phyloP scores from a whole-genome alignment of 1,140 invertebrate genomes.

The Aradophagus sp. region DNA sequence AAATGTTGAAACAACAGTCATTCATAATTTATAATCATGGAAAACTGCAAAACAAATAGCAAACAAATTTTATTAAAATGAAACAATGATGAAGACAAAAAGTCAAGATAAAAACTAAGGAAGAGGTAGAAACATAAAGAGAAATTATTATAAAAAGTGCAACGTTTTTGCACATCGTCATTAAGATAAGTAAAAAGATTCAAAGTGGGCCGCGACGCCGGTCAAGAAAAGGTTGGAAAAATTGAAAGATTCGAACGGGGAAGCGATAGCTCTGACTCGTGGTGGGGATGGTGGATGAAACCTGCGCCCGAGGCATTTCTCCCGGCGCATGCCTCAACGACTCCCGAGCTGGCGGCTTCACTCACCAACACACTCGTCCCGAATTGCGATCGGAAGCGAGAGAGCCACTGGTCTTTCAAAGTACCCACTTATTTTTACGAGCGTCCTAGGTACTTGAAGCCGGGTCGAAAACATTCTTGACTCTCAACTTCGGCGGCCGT shows the following conservation, averaged over 20 bases:
- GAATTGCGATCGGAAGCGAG: conserved; percentile 46
- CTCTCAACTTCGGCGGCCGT: conserved; percentile 14
- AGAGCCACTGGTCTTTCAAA: conserved; percentile 54
- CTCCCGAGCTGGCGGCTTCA: conserved; percentile 22
- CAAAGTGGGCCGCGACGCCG: conserved; percentile 48
- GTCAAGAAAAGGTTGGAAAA: conserved; percentile 66
- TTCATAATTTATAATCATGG: too few relatives aligned
- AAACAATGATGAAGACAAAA: too few relatives aligned
- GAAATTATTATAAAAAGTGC: conserved; percentile 38
- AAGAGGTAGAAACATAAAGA: too few relatives aligned
- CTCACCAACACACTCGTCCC: conserved; percentile 33
- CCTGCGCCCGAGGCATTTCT: conserved; percentile 68
- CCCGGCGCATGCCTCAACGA: conserved; percentile 63
- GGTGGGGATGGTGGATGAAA: conserved; percentile 65
- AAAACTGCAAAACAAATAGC: too few relatives aligned
- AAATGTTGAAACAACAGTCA: too few relatives aligned
- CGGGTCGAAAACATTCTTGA: conserved; percentile 37
- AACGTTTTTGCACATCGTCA: conserved; percentile 31
- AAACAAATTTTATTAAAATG: too few relatives aligned
- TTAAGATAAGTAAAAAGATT: conserved; percentile 42
- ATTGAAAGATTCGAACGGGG: conserved; percentile 62
- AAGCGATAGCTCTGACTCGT: conserved; percentile 21
- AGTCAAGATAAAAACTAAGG: too few relatives aligned
- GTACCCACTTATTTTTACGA: conserved; percentile 48
- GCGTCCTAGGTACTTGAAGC: conserved; percentile 14